Evolutionary conservation across 2,888 invertebrate species (phyloP).

Genomic region (Leptothorax acervorum): DNA sequence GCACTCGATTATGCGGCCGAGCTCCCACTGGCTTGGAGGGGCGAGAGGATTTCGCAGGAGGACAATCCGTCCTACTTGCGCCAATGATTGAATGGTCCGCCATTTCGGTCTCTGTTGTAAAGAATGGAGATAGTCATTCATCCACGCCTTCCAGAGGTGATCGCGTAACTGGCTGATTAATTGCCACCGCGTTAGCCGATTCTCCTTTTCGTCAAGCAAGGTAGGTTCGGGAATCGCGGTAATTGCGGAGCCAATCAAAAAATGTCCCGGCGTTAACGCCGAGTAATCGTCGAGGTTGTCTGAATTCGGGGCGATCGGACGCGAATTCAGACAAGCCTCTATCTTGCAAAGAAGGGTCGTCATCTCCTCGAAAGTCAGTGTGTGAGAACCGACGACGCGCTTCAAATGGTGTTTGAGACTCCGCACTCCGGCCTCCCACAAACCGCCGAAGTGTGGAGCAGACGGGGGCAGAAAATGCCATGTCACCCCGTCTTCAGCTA

Average conservation of each 20-base stretch:
- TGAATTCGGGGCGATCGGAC: not conserved
- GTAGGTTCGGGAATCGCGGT: not conserved
- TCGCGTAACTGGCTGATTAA: not conserved
- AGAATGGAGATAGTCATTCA: not conserved
- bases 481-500: no score
- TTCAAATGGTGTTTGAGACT: not conserved
- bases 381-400: not conserved
- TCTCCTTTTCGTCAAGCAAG: not conserved
- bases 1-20: not conserved
- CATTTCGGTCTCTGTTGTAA: not conserved
- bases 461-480: not conserved
- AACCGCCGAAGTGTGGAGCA: not conserved
- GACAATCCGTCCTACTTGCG: not conserved
- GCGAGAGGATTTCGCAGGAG: not conserved
- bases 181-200: not conserved
- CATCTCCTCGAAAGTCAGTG: not conserved
- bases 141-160: not conserved
- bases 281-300: not conserved
- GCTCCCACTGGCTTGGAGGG: not conserved
- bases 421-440: not conserved
- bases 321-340: not conserved
- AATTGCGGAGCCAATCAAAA: not conserved
- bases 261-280: not conserved
- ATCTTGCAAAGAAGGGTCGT: not conserved
- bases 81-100: not conserved